A percentile compares a stretch with the other conserved stretches of the same genome.
phyloP scores from a whole-genome alignment of 2,797 vertebrate species.

The Pseudomugil tenellus region DNA sequence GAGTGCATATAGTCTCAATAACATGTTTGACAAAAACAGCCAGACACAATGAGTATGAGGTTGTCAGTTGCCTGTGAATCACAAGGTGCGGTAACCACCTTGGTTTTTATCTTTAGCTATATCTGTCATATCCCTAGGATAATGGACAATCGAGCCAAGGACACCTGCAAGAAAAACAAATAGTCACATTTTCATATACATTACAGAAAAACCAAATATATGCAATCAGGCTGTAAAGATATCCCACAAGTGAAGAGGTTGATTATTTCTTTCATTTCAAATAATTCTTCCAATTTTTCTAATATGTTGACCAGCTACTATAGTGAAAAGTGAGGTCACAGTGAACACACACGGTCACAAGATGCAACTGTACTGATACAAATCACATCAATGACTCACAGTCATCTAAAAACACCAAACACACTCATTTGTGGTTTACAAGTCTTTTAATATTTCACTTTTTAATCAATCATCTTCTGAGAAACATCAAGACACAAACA shows the following conservation, averaged over 20 bases:
- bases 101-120: constrained; percentile 4
- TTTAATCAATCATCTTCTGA: constrained; percentile 23
- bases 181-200: not conserved
- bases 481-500: not conserved
- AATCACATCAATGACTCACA: constrained; percentile 7
- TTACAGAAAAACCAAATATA: not conserved
- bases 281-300: not conserved
- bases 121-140: constrained; percentile 56
- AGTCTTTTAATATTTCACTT: constrained; percentile 43
- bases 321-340: constrained; percentile 3
- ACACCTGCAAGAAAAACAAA: constrained; percentile 67
- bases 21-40: no score
- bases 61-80: constrained; percentile 3
- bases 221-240: not conserved
- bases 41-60: not conserved
- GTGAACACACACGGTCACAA: not conserved
- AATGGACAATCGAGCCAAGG: constrained; percentile 80
- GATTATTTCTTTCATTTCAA: not conserved
- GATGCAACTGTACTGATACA: not conserved
- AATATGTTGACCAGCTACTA: not conserved
- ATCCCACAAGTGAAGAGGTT: not conserved
- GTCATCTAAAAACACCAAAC: constrained; percentile 2
- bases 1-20: no score
- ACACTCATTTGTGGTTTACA: not conserved
- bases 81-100: constrained; percentile 37